These are phyloP conservation scores for Perccottus glenii DNA, from an alignment of 2,113 vertebrate genomes.

Conservation along the genomic window DNA sequence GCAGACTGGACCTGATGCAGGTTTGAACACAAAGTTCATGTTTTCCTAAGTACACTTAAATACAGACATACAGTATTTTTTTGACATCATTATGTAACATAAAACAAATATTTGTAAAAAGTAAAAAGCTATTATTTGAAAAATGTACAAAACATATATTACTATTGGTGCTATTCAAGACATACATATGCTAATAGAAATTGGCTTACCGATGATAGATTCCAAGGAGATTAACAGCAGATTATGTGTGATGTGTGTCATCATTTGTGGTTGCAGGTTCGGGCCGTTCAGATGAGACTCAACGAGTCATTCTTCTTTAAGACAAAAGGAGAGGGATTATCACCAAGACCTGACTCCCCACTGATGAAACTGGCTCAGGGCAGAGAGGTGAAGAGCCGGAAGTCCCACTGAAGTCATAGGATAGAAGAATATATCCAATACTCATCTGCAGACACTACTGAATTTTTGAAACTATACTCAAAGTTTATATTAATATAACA, in stretches of 20 bases:
- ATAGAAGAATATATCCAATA: neutral
- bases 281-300: constrained; percentile 75
- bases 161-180: neutral
- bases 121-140: too few species aligned
- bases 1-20: constrained; percentile 63
- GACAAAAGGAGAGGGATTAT: constrained; percentile 69
- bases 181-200: neutral
- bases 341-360: constrained; percentile 66
- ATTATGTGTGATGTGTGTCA: too few species aligned
- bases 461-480: too few species aligned
- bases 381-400: constrained; percentile 46
- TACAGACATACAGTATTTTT: too few species aligned
- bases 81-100: too few species aligned
- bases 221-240: neutral
- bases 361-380: constrained; percentile 71
- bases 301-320: constrained; percentile 83
- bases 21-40: constrained; percentile 23
- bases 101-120: too few species aligned
- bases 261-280: constrained; percentile 45
- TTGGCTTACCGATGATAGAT: neutral
- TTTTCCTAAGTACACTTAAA: too few species aligned
- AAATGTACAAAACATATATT: too few species aligned
- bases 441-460: too few species aligned
- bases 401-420: constrained; percentile 13
- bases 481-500: too few species aligned